phyloP scores from a whole-genome alignment of 2,888 invertebrate species.

The Ochropleura plecta region DNA sequence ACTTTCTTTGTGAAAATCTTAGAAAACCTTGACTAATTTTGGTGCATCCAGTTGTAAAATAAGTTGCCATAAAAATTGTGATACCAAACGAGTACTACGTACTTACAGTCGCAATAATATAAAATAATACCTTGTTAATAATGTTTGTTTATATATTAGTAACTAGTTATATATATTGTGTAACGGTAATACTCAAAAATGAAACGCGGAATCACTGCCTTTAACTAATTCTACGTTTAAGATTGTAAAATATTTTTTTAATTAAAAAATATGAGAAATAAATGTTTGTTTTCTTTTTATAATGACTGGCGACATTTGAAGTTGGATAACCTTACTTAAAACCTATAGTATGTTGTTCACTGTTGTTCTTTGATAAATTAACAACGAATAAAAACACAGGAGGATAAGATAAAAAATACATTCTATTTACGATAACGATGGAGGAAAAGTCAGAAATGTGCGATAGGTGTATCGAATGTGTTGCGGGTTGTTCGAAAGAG shows the following conservation, averaged over 20 bases:
- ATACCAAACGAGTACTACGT: conserved; percentile 83
- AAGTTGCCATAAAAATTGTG: conserved; percentile 87
- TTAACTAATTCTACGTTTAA: conserved; percentile 85
- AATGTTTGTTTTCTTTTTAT: conserved; percentile 9
- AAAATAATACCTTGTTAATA: conserved; percentile 66
- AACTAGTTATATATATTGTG: conserved; percentile 65
- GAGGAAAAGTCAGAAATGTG: no score
- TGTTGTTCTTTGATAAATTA: background rate
- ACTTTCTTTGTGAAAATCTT: background rate
- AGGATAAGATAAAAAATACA: no score
- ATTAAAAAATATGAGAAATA: conserved; percentile 67
- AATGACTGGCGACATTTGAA: background rate
- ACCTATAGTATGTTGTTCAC: background rate
- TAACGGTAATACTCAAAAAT: conserved; percentile 85
- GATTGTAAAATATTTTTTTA: conserved; percentile 77
- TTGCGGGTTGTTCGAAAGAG: no score
- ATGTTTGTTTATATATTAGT: conserved; percentile 66
- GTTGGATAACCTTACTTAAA: background rate
- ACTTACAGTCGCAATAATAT: conserved; percentile 67
- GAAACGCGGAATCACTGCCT: conserved; percentile 85
- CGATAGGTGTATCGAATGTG: no score
- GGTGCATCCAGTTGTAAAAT: conserved; percentile 61
- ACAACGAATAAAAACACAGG: no score
- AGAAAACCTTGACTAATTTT: conserved; percentile 37
- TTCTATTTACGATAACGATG: no score